Base-by-base conservation (phyloP, 2,888 invertebrate species). In the Ichneumoninae sp. region DNA sequence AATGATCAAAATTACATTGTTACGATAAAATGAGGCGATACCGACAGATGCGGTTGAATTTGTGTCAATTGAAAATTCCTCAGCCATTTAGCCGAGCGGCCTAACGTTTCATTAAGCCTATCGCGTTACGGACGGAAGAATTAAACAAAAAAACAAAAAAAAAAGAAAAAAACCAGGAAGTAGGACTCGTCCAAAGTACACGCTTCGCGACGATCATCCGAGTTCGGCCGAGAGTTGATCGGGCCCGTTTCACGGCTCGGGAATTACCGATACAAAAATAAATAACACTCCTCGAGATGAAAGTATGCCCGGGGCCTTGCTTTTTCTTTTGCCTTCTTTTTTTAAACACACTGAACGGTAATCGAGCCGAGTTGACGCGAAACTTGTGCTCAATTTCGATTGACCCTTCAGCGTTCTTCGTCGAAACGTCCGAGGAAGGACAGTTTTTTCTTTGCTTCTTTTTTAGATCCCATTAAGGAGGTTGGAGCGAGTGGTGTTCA, bases 271-370 rank as follows among this genome's bases (percentile, higher is more conserved):
- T 66, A 52, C 33, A 47, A 77, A 44, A 79, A 40, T 70, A 79
- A 75, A 73, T 85, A 82, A 79, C 52, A 68, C 73, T 75, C 54
- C 69, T 57, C 57, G 74, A 74, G 71, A 88, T 85, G 89, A 89
- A 89, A 90, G 89, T 90, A 88, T n/a, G 87, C 89, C 85, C 57
- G 86, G 40, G 87, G 83, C 83, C 36, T 54, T 69, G 44, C 50
- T 65, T 75, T 60, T 82, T 82, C 74, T 82, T 50, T 36, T 13
- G 22, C 40, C 47, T 78, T n/a, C 63, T n/a, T 71, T 69, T 66
- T 69, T 71, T 76, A 33, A 22, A 40, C n/a, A 13, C 66, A 13
- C 71, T 47, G 60, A 78, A 50, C 69, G 30, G 30, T 74, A 52
- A 83, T 65, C 50, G 69, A 69, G 63, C 63, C n/a, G n/a, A 1